These are phyloP conservation scores for Tridacna gigas DNA, from an alignment of 2,888 invertebrate species.

Conservation along the genomic window DNA sequence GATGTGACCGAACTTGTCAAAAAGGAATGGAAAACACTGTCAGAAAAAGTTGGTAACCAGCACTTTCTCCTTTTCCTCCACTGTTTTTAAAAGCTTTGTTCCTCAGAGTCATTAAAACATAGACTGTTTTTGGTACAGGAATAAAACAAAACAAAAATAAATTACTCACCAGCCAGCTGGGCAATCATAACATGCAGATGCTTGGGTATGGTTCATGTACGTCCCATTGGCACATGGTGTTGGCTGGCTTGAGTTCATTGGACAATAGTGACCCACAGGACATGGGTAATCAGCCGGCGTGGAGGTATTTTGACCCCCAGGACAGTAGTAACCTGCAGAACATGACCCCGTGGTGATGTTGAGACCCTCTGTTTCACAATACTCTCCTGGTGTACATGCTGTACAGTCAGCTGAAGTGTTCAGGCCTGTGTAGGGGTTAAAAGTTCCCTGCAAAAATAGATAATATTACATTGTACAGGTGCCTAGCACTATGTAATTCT, in stretches of 20 bases:
- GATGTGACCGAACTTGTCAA: too few relatives aligned
- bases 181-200: constrained; percentile 78
- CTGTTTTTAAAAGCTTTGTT: too few relatives aligned
- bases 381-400: constrained; percentile 78
- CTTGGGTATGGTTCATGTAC: constrained; percentile 79
- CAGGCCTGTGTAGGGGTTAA: constrained; percentile 80
- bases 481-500: too few relatives aligned
- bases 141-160: not conserved
- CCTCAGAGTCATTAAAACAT: too few relatives aligned
- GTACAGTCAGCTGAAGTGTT: constrained; percentile 75
- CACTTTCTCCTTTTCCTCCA: too few relatives aligned
- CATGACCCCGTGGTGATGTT: constrained; percentile 78
- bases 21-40: too few relatives aligned
- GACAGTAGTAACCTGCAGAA: constrained; percentile 81
- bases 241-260: constrained; percentile 74
- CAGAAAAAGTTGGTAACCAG: too few relatives aligned
- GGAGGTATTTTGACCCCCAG: constrained; percentile 77
- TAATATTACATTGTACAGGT: too few relatives aligned
- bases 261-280: constrained; percentile 77
- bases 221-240: constrained; percentile 82
- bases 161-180: constrained; percentile 79
- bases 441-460: constrained; percentile 77
- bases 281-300: constrained; percentile 75
- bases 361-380: constrained; percentile 75
- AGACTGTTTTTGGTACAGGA: not conserved